Percentiles rank a stretch among this genome's conserved stretches.
Evolutionary conservation across 1,140 invertebrate genomes (phyloP).

Genomic region (Bicyclus anynana): DNA sequence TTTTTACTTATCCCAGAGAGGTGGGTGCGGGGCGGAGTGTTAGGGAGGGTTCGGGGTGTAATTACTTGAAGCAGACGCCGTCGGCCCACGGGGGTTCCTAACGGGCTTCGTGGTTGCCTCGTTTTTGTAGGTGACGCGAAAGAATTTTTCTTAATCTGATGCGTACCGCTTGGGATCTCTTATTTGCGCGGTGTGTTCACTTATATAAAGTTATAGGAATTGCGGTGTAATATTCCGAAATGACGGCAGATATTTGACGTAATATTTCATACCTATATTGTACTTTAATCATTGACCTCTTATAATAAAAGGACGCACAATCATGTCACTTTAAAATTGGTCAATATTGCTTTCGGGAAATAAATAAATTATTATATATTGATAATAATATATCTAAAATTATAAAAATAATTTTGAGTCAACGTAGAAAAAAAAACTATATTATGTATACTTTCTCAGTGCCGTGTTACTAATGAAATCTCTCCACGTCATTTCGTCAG

Average conservation of each 20-base stretch:
- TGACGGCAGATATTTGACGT: background rate
- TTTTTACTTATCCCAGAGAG: constrained; percentile 19
- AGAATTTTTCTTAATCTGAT: constrained; percentile 19
- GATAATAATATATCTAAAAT: too few relatives aligned
- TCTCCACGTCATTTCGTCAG: constrained; percentile 8
- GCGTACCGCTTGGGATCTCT: constrained; percentile 6
- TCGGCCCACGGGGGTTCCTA: constrained; percentile 9
- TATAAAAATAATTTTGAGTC: too few relatives aligned
- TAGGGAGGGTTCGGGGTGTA: constrained; percentile 11
- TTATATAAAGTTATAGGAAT: constrained; percentile 3
- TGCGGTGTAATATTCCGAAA: background rate
- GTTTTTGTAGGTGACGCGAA: constrained; percentile 16
- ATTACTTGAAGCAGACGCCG: constrained; percentile 23
- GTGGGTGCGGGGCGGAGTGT: constrained; percentile 6
- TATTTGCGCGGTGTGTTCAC: constrained; percentile 3
- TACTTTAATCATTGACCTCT: too few relatives aligned
- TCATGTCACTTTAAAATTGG: too few relatives aligned
- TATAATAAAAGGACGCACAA: too few relatives aligned
- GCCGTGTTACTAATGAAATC: constrained; percentile 7
- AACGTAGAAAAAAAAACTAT: too few relatives aligned
- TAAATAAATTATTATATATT: too few relatives aligned
- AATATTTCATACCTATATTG: too few relatives aligned
- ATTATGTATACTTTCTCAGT: too few relatives aligned
- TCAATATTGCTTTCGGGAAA: too few relatives aligned
- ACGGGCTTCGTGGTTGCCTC: constrained; percentile 18